Conservation (phyloP, 2,888 invertebrate species). For the Thumatha senex region DNA sequence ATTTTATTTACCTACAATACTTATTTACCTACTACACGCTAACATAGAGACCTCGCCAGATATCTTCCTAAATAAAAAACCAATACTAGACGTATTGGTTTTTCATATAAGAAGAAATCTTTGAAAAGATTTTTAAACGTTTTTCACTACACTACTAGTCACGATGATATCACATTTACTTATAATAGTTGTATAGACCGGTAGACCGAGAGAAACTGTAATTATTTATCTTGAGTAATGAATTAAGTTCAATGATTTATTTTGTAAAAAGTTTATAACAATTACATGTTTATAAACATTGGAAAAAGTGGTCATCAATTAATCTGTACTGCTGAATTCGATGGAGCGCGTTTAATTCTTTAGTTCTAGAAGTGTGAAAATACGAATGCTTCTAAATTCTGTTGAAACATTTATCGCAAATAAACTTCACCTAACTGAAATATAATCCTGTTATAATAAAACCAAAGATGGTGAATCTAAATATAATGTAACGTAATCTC, state of each 20-base stretch:
- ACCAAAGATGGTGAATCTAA: no score
- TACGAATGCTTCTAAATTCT: no score
- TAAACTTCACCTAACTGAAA: no score
- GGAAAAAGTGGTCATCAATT: background rate
- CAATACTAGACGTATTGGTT: no score
- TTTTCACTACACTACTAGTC: background rate
- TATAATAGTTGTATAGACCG: background rate
- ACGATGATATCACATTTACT: background rate
- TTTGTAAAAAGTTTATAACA: background rate
- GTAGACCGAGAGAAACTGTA: background rate
- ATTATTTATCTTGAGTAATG: background rate
- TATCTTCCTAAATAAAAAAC: background rate
- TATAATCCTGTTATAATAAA: no score
- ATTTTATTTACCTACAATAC: no score
- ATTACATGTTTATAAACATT: background rate
- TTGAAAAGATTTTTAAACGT: background rate
- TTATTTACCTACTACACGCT: no score
- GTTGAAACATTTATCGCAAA: no score
- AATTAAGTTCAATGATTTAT: background rate
- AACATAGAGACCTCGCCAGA: no score
- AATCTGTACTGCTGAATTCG: background rate
- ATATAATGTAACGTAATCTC: no score
- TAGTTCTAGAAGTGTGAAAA: background rate
- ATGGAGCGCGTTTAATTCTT: constrained; percentile 7
- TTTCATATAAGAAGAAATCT: no score